Evolutionary conservation across 2,888 invertebrate genomes (phyloP), one percentile per base, ranked within the genome.

Genomic region (Teinopalpus imperialis): DNA sequence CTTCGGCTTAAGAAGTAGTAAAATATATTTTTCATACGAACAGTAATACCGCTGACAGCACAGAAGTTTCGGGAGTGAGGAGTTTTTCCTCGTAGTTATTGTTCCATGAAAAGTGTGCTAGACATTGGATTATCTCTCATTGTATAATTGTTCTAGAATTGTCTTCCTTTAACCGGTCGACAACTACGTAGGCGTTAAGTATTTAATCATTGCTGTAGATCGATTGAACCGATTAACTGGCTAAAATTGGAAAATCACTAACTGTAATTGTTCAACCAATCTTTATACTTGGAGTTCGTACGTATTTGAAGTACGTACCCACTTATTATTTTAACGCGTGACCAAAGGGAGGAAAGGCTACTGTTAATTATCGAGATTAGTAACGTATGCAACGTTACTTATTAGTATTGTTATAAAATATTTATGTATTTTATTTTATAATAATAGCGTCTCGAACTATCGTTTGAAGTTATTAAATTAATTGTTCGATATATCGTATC

Each of bases 181-280:
- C 14, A 3, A 5, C 9, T 14, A 14, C 10, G 21, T 36, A 23
- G 23, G 12, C 23, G 29, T 49, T 36, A 46, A 52, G 23, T 52
- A 43, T 45, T 49, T 48, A 49, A 47, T 35, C 14, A 14, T 20
- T 6, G 24, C 20, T 36, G 9, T 31, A 13, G 13, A 30, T 46
- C 12, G 35, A 41, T 39, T 45, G 12, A 27, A 21, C 7, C 23
- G 4, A 26, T 39, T 39, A 46, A 24, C 26, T 26, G 6, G 8
- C 21, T 27, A 36, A 5, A 52, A 52, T 52, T 52, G 48, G 40
- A 52, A 49, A 52, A 52, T 43, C 41, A 43, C 51, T 46, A 41
- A 23, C 13, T 4, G 43, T 44, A 45, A 45, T 45, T 45, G 39
- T n/a, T 7, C 1, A 21, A 29, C 9, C 18, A 27, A 35, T 9